These are phyloP conservation scores for Elysia chlorotica DNA, from an alignment of 1,140 invertebrate species.

Conservation along the genomic window DNA sequence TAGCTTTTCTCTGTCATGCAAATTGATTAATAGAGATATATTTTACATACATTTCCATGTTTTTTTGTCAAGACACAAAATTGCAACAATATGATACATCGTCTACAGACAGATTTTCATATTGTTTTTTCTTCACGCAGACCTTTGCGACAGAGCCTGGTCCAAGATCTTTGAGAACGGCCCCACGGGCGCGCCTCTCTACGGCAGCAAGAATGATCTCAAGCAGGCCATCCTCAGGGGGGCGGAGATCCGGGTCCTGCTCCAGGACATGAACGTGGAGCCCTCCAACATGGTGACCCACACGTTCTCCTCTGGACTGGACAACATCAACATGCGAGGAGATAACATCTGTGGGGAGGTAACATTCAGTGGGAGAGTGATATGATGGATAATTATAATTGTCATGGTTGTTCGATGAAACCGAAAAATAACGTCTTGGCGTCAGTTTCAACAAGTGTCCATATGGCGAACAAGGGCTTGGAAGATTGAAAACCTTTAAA, in stretches of 20 bases:
- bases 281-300: conserved; percentile 16
- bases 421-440: not conserved
- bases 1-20: too few species aligned
- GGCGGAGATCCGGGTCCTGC: conserved; percentile 66
- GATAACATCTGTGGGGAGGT: conserved; percentile 28
- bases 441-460: not conserved
- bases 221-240: conserved; percentile 23
- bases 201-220: conserved; percentile 13
- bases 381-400: not conserved
- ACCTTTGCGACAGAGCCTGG: conserved; percentile 17
- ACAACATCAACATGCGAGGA: conserved; percentile 30
- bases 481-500: not conserved
- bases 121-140: not conserved
- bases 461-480: not conserved
- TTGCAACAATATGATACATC: not conserved
- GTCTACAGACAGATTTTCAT: not conserved
- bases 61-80: not conserved
- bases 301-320: conserved; percentile 19
- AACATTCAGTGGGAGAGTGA: not conserved
- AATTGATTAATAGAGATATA: not conserved
- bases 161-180: conserved; percentile 20
- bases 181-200: conserved; percentile 9
- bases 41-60: not conserved
- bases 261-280: conserved; percentile 65
- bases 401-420: not conserved